Percentiles rank a stretch among this genome's conserved stretches.
Conservation (phyloP, 1,140 invertebrate species). For the Physella acuta region DNA sequence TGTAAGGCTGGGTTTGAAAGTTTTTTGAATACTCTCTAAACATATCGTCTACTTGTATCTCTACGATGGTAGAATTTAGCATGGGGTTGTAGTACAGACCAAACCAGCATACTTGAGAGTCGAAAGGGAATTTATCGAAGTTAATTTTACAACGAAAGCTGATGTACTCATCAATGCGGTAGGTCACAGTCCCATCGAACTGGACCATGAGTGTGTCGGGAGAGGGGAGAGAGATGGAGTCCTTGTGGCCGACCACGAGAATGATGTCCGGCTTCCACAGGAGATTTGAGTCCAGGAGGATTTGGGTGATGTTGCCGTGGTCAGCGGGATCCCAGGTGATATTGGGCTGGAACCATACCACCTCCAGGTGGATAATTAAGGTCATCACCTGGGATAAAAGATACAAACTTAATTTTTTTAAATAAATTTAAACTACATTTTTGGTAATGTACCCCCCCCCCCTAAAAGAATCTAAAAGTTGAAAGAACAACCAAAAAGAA, state of each 20-base stretch:
- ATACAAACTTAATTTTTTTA: too few species aligned
- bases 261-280: neutral
- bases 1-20: neutral
- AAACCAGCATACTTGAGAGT: neutral
- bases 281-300: neutral
- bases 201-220: neutral
- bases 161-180: neutral
- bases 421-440: too few species aligned
- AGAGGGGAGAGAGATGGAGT: too few species aligned
- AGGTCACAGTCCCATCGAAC: neutral
- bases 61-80: neutral
- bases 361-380: neutral
- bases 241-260: neutral
- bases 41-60: too few species aligned
- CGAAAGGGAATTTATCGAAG: neutral
- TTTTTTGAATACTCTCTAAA: too few species aligned
- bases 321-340: neutral
- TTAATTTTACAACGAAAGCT: neutral
- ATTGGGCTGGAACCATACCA: neutral
- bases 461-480: too few species aligned
- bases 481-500: too few species aligned
- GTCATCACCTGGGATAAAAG: neutral
- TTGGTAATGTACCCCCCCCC: too few species aligned
- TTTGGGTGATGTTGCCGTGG: neutral
- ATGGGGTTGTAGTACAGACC: neutral